A percentile compares a stretch with the other conserved stretches of the same genome.
These are phyloP conservation scores for Procambarus clarkii DNA, from an alignment of 1,140 invertebrate genomes.

Conservation along the genomic window DNA sequence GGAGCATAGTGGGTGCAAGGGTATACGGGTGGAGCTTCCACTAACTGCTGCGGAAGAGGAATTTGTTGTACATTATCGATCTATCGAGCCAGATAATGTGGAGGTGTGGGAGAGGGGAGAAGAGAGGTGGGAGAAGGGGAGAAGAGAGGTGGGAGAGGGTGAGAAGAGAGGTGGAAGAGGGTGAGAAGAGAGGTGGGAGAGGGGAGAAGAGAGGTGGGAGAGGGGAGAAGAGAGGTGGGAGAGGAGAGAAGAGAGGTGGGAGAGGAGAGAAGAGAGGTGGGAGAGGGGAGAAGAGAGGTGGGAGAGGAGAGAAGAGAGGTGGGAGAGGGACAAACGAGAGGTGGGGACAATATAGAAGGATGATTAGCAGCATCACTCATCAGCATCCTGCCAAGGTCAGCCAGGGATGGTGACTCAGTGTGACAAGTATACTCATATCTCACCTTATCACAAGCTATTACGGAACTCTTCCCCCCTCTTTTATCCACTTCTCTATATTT, in stretches of 20 bases:
- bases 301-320: too few relatives aligned
- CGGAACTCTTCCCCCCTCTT: not conserved
- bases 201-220: not conserved
- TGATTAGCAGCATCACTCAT: not conserved
- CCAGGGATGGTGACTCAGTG: too few relatives aligned
- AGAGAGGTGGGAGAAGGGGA: not conserved
- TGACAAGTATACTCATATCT: too few relatives aligned
- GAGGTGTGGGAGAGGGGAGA: too few relatives aligned
- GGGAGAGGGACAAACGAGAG: not conserved
- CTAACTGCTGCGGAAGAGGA: not conserved
- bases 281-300: not conserved
- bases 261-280: not conserved
- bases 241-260: not conserved
- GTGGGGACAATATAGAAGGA: not conserved
- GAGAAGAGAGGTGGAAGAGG: not conserved
- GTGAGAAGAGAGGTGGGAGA: not conserved
- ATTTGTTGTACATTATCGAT: not conserved
- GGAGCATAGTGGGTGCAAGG: too few relatives aligned
- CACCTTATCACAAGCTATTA: too few relatives aligned
- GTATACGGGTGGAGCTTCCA: too few relatives aligned
- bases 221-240: not conserved
- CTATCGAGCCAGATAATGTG: not conserved
- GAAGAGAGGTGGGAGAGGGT: not conserved
- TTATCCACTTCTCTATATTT: too few relatives aligned
- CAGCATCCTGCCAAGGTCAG: not conserved